Evolutionary conservation across 37 sponge, comb jelly and placozoan species (phyloP).

Genomic region (Haliclona indistincta): DNA sequence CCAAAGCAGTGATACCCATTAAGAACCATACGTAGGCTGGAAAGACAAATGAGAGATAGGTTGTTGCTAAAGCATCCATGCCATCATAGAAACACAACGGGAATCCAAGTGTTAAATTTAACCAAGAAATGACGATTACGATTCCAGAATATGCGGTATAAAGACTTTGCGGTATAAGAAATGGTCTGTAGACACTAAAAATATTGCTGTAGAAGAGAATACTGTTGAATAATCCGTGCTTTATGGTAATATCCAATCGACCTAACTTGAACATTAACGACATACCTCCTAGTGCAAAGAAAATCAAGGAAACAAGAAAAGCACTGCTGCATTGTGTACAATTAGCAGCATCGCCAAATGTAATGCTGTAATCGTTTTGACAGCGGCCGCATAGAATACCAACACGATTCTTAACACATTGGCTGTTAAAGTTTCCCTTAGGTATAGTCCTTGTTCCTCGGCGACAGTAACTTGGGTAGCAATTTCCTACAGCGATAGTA

Average conservation of each 20-base stretch:
- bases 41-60: conserved; percentile 29
- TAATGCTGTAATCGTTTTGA: conserved; percentile 21
- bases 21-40: conserved; percentile 53
- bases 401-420: conserved; percentile 14
- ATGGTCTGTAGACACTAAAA: conserved; percentile 3
- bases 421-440: conserved; percentile 12
- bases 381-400: conserved; percentile 53
- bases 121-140: background rate
- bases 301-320: background rate
- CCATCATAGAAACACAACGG: conserved; percentile 56
- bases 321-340: conserved; percentile 31
- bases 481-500: background rate
- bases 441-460: background rate
- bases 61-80: conserved; percentile 22
- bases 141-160: background rate
- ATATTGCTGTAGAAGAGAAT: conserved; percentile 48
- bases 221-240: conserved; percentile 43
- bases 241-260: conserved; percentile 28
- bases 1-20: conserved; percentile 4
- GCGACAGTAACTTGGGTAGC: background rate
- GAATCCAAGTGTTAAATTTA: conserved; percentile 39
- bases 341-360: conserved; percentile 35
- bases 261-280: conserved; percentile 12
- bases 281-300: conserved; percentile 31
- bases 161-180: background rate